Conservation (phyloP, 2,797 vertebrate genomes). For the Siniperca undulata region DNA sequence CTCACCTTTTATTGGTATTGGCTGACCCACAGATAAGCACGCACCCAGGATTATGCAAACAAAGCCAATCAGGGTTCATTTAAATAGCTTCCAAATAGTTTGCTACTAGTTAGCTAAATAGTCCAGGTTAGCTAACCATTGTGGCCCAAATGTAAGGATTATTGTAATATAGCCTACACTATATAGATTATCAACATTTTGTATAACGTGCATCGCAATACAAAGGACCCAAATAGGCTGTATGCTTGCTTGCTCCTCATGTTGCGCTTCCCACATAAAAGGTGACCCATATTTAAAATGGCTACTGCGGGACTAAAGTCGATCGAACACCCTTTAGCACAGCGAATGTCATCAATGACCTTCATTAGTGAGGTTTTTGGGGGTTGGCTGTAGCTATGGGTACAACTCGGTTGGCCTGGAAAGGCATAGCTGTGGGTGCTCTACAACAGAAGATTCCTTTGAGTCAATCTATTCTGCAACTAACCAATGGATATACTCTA, state of each 20-base stretch:
- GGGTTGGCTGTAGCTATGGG: background rate
- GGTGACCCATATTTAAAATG: background rate
- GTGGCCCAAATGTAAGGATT: background rate
- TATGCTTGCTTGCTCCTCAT: background rate
- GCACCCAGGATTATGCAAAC: background rate
- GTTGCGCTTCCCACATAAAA: background rate
- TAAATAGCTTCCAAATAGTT: background rate
- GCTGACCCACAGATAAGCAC: conserved; percentile 14
- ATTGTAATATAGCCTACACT: background rate
- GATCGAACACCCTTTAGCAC: background rate
- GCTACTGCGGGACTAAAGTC: background rate
- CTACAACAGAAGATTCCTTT: conserved; percentile 60
- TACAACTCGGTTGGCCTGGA: background rate
- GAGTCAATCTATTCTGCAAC: conserved; percentile 10
- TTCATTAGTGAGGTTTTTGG: background rate
- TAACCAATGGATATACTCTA: conserved; percentile 2
- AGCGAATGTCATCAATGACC: background rate
- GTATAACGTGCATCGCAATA: background rate
- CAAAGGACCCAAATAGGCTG: background rate
- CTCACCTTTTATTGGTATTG: conserved; percentile 19
- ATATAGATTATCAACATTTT: background rate
- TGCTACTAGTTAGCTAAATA: background rate
- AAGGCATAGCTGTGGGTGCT: conserved; percentile 13
- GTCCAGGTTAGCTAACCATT: background rate
- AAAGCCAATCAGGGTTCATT: background rate